These are phyloP conservation scores for Gnathonemus longibarbis DNA, from an alignment of 2,113 vertebrate genomes.

Conservation along the genomic window DNA sequence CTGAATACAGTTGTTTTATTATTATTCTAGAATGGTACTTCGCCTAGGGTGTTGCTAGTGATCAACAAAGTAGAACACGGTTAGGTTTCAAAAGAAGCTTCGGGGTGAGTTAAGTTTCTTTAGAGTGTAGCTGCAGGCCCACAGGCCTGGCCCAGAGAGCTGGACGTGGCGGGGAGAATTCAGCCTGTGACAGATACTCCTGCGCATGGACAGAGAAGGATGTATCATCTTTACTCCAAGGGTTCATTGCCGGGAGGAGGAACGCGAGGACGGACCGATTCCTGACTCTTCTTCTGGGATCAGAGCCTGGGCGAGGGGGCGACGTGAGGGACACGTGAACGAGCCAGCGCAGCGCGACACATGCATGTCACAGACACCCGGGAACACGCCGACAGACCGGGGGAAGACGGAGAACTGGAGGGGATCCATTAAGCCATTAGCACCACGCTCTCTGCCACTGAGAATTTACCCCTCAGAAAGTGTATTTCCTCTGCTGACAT, in stretches of 20 bases:
- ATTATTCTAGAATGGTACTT: background rate
- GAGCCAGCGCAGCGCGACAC: background rate
- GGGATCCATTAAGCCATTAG: constrained; percentile 22
- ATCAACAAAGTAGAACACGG: background rate
- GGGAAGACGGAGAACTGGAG: background rate
- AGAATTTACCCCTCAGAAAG: background rate
- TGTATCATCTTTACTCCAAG: background rate
- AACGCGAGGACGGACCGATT: background rate
- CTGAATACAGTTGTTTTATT: background rate
- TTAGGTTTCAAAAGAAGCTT: background rate
- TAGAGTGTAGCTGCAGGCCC: background rate
- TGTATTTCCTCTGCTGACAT: constrained; percentile 14
- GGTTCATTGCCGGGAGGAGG: background rate
- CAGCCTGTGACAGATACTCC: background rate
- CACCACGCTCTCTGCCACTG: background rate
- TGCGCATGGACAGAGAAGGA: background rate
- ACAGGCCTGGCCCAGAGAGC: background rate
- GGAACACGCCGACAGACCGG: background rate
- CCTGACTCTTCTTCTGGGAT: background rate
- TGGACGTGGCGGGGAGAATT: background rate
- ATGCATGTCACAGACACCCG: background rate
- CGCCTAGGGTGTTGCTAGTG: background rate
- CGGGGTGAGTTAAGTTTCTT: background rate
- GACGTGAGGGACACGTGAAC: too few species aligned
- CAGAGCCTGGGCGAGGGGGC: background rate